A percentile compares a stretch with the other conserved stretches of the same genome.
phyloP scores from a whole-genome alignment of 2,113 vertebrate genomes.

The Macquaria ambigua region DNA sequence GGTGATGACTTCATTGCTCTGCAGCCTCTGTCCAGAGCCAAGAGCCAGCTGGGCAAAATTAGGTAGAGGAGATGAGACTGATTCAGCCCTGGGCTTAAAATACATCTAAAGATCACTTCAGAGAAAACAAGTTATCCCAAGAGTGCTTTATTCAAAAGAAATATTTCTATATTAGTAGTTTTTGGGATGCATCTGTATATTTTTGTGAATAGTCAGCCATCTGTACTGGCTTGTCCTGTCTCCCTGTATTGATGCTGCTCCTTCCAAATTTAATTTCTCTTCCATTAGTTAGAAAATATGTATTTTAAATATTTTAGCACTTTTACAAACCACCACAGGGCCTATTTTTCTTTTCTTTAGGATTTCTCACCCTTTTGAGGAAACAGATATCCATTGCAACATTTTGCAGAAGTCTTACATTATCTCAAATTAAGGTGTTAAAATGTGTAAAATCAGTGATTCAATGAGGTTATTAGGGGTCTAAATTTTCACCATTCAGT shows the following conservation, averaged over 20 bases:
- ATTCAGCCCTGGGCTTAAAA: conserved; percentile 51
- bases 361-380: not conserved
- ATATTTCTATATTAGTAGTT: conserved; percentile 29
- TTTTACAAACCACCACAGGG: not conserved
- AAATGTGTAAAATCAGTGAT: not conserved
- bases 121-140: conserved; percentile 1
- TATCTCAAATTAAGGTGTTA: not conserved
- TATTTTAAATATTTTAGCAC: not conserved
- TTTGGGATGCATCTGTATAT: not conserved
- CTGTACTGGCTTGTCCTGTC: not conserved
- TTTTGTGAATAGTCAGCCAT: not conserved
- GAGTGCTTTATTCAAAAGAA: conserved; percentile 64
- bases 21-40: conserved; percentile 98
- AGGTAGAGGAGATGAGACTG: conserved; percentile 93
- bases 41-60: conserved; percentile 99
- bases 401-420: not conserved
- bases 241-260: not conserved
- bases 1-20: conserved; percentile 99
- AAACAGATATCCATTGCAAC: not conserved
- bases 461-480: too few species aligned
- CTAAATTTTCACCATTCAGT: not conserved
- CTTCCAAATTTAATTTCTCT: not conserved
- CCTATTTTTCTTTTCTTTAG: not conserved
- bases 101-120: conserved; percentile 2
- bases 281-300: not conserved